Evolutionary conservation across 1,140 invertebrate genomes (phyloP), one percentile per base, ranked within the genome.

Genomic region (Lucilia sericata): DNA sequence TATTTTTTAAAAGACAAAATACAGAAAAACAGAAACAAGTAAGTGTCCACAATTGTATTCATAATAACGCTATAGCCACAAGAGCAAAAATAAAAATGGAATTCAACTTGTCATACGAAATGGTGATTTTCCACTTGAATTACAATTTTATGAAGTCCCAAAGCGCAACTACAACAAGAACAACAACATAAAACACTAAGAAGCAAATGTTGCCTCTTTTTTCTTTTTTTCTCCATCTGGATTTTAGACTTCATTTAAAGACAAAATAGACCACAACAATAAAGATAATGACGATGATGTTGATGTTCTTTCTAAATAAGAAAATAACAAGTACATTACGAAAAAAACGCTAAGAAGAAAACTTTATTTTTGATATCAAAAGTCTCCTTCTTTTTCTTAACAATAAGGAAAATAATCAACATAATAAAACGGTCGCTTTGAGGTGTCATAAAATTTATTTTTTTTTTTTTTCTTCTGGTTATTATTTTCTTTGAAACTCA

Each of bases 381-480:
- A 65, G 65, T 21, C 65, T 8, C 17, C n/a, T 13, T 17, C 5
- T 19, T 65, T 8, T n/a, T 70, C 9, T 21, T 21, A 49, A 80
- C 42, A 80, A 80, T 80, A 47, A 49, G 8, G 5, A 49, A 47
- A 21, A 80, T 80, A 80, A 80, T 80, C 76, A 80, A 80, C 76
- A 49, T 80, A 80, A 80, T 80, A 49, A 80, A 80, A 80, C 34
- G 76, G 76, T 51, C 42, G 42, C 76, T 80, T 80, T 80, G 76
- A 19, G n/a, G 19, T 25, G 3, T 80, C 42, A 80, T 80, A 49
- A 80, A 80, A 80, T 21, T 21, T 25, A 13, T 19, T 49, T 19
- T 9, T 34, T 34, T 75, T 25, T 10, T 19, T 78, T 19, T 9
- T 34, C 13, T 75, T 19, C 36, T 36, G 14, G 0, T 47, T 60